Base-by-base conservation (phyloP, 2,113 vertebrate species). In the Lontra canadensis region DNA sequence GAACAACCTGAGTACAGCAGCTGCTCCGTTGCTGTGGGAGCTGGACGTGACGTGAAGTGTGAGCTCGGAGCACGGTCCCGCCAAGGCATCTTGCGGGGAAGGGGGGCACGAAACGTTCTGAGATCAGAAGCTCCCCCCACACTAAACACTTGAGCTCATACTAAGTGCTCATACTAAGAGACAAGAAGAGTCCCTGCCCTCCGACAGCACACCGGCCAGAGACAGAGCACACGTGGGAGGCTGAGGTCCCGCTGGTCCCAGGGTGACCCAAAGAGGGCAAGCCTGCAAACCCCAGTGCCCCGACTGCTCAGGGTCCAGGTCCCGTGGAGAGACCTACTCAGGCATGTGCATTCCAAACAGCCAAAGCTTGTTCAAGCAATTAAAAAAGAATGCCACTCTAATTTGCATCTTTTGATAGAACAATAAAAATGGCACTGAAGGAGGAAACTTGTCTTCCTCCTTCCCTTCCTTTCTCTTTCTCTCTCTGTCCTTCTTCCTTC, bases 71-170 rank as follows among this genome's bases (percentile, higher is more conserved):
- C 2, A 11, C 2, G 6, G 59, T 1, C 79, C 74, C 76, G 49
- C 36, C 1, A 5, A 31, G 81, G 34, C 5, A 0, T 11, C 71
- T 3, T 9, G 0, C 10, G 0, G 21, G 78, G 61, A 8, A 0
- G 1, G 6, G 59, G 59, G 59, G 59, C 21, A 21, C 57, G 14
- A 6, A 1, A 49, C 47, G 8, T 7, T 26, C 63, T 0, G 34
- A 74, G 34, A 2, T n/a, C 1, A 1, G 3, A 39, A 0, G 21
- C 12, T 2, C 13, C 3, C 20, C 44, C 47, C 12, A 6, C 42
- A 9, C 4, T 1, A 10, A 18, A 34, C 23, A 23, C 3, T 26
- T 1, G 25, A 61, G 63, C 69, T 17, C 71, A 8, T 3, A 26
- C 34, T 42, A 4, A 26, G 39, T 2, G 34, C 73, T n/a, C n/a